Evolutionary conservation across 2,113 vertebrate species (phyloP), one percentile per base, ranked within the genome.

Genomic region (Syngnathus scovelli): DNA sequence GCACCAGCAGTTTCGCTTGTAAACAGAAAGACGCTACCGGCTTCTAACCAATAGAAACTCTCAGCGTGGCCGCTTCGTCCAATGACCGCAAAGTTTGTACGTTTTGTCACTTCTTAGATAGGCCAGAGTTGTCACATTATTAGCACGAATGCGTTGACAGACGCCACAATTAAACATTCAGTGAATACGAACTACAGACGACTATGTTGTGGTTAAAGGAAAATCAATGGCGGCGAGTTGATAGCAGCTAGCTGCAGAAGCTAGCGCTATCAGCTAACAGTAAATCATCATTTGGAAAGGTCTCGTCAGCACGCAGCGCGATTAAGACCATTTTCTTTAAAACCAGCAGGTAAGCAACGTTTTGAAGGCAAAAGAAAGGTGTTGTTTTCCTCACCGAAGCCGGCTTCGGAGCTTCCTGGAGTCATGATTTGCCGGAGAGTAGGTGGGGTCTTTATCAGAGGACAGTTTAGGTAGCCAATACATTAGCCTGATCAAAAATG

Each of bases 61-160:
- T 85, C 62, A 86, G 87, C 91, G 92, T 92, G 91, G 80, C 86
- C 82, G 38, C 64, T 49, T 38, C 27, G 54, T 44, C 90, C 91
- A 91, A 91, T 90, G 12, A 85, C 55, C 27, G 56, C 21, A 9
- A 18, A 62, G 67, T n/a, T 59, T 72, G 36, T 1, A 85, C 72
- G 81, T 88, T 83, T 81, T 70, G 68, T 64, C 60, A 27, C 15
- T 56, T 51, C 16, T 64, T 76, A 55, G 74, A 58, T 71, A 67
- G 70, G 69, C 19, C 38, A 21, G 56, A 67, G 16, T 15, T 23
- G 55, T 10, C 13, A 7, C 5, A 13, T 55, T 61, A 19, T 59
- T 61, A 49, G 8, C 5, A 6, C 36, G 7, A 58, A 52, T 23
- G 6, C 43, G 4, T 6, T n/a, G 36, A 52, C 19, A 21, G 12